These are phyloP conservation scores for Pristionchus pacificus DNA, from an alignment of 1,140 invertebrate species.

Conservation along the genomic window DNA sequence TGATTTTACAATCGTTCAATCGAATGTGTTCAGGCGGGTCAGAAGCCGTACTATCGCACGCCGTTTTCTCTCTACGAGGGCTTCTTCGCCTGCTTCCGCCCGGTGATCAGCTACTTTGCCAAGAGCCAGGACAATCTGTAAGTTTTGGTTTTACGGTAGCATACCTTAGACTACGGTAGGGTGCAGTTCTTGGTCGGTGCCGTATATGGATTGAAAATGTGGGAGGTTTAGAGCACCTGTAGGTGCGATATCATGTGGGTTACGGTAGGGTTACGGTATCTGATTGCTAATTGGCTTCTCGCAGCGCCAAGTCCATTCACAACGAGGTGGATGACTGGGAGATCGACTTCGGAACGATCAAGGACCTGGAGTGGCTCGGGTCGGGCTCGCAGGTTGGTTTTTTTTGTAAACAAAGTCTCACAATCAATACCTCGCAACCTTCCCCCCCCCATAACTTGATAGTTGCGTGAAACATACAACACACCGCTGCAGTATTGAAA, in stretches of 20 bases:
- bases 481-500: no score
- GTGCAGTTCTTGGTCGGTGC: not conserved
- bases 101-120: constrained; percentile 1
- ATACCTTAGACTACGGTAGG: not conserved
- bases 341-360: constrained; percentile 24
- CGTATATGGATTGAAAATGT: not conserved
- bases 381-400: constrained; percentile 79
- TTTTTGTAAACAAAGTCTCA: no score
- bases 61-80: not conserved
- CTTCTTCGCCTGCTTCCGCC: constrained; percentile 5
- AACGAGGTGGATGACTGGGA: constrained; percentile 25
- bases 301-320: constrained; percentile 2
- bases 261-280: not conserved
- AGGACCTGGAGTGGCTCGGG: constrained; percentile 70
- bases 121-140: constrained; percentile 9
- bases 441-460: no score
- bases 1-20: no score
- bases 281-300: not conserved
- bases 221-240: constrained; percentile 7
- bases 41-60: not conserved
- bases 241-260: not conserved
- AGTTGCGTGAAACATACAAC: no score
- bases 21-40: no score
- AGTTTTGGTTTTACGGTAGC: not conserved
- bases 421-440: no score